Base-by-base conservation (phyloP, 1,140 invertebrate genomes). In the Ruditapes philippinarum region DNA sequence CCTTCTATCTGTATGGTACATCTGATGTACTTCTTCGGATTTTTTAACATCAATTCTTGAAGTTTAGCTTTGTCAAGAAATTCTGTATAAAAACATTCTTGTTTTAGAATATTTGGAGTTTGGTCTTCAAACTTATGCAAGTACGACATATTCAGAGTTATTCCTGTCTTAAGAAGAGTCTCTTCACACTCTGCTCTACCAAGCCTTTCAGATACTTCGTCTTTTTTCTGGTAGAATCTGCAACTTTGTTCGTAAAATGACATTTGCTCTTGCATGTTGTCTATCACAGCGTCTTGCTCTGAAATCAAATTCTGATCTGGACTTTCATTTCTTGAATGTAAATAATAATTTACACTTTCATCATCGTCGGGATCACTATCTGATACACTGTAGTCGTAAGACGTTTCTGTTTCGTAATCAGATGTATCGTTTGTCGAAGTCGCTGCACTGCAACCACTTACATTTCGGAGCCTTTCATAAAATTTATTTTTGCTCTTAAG, bases 1-100 rank as follows among this genome's bases (percentile, higher is more conserved):
- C 82, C 89, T 84, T 92, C 82, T 9, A 94, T 91, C 25, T 89
- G 73, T n/a, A 93, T 74, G n/a, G 51, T 73, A 80, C 93, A 93
- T 38, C 40, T 81, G 33, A 92, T 92, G 49, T 92, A 94, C 31
- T 80, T 86, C 0, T 81, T 31, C 19, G 91, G 88, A n/a, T 91
- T 31, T 31, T 65, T 45, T 36, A 70, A 22, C 12, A 88, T 19
- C 36, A 38, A 60, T 70, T 79, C 40, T 36, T 54, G 25, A 40
- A 88, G 54, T 54, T 65, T 40, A 38, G 19, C 19, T 68, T 88
- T 49, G n/a, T 54, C 19, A 31, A 88, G 40, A 78, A 51, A 38
- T 57, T 65, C 38, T 49, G 31, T 38, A 42, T 88, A 88, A 68
- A 88, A 79, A 7, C 33, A 33, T 3, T 65, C 57, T 51, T 60